Evolutionary conservation across 2,888 invertebrate species (phyloP).

Genomic region (Aporophyla nigra): DNA sequence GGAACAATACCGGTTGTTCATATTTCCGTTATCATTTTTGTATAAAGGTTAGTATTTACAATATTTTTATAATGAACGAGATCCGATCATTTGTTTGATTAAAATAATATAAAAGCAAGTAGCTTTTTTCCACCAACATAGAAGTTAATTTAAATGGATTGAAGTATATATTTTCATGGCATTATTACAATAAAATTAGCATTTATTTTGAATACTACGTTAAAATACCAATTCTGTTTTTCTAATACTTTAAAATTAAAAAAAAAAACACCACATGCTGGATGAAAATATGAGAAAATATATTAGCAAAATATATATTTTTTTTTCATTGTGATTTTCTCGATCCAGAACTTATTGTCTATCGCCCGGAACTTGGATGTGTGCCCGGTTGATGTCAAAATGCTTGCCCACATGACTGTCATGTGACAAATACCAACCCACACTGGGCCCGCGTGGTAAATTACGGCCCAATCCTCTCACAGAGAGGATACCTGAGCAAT

Average conservation of each 20-base stretch:
- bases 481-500: too few relatives aligned
- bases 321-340: too few relatives aligned
- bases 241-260: neutral
- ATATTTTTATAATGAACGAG: conserved; percentile 1
- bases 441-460: too few relatives aligned
- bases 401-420: too few relatives aligned
- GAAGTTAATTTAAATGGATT: conserved; percentile 4
- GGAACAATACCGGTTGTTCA: neutral
- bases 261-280: neutral
- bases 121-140: neutral
- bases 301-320: too few relatives aligned
- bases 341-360: too few relatives aligned
- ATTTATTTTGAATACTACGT: neutral
- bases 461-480: too few relatives aligned
- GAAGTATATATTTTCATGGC: neutral
- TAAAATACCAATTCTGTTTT: neutral
- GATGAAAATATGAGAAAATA: neutral
- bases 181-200: neutral
- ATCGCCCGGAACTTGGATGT: too few relatives aligned
- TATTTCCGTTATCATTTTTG: neutral
- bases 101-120: neutral
- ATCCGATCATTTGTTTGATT: neutral
- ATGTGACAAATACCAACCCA: too few relatives aligned
- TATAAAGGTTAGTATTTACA: neutral
- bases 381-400: too few relatives aligned